Evolutionary conservation across 2,113 vertebrate species (phyloP), one percentile per base, ranked within the genome.

Genomic region (Rhinolophus sinicus): DNA sequence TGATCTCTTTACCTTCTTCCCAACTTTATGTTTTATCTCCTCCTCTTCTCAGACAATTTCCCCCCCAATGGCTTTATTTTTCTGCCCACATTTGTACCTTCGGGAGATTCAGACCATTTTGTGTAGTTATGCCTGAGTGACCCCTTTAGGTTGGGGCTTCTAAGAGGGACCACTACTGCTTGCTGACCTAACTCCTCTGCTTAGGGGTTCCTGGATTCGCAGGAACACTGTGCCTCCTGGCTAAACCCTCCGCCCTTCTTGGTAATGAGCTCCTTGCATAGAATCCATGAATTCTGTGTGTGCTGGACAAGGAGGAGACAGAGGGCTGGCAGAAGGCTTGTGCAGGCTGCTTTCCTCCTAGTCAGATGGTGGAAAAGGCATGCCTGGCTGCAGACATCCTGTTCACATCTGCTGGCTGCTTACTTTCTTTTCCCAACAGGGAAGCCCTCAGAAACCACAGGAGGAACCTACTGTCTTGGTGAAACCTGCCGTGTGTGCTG

Each of bases 211-310:
- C 62, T 28, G n/a, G n/a, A 12, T n/a, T 75, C 21, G 22, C 1
- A 16, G 16, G 72, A 65, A 56, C 8, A 40, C 13, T 0, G 0
- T 7, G 8, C 22, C n/a, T 78, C 10, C 4, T 8, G n/a, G n/a
- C 26, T 8, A 5, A 12, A 50, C 7, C 18, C 18, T 9, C 0
- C 24, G n/a, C 28, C 5, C 14, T 54, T 89, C 73, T 76, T 35
- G 8, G 33, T 8, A 9, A n/a, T 19, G 65, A 76, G 65, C 18
- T 44, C 35, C n/a, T 33, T 54, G 58, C 2, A 30, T 12, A 13
- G 64, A 24, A 83, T 33, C 3, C 50, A 84, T 1, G 38, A 56
- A 19, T 67, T 62, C 56, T 40, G 13, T 4, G 0, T 38, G 8
- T 76, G 40, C 40, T 33, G 35, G 58, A 67, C n/a, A 22, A 67